phyloP scores from a whole-genome alignment of 2,888 invertebrate genomes.

The Leucozona laternaria region DNA sequence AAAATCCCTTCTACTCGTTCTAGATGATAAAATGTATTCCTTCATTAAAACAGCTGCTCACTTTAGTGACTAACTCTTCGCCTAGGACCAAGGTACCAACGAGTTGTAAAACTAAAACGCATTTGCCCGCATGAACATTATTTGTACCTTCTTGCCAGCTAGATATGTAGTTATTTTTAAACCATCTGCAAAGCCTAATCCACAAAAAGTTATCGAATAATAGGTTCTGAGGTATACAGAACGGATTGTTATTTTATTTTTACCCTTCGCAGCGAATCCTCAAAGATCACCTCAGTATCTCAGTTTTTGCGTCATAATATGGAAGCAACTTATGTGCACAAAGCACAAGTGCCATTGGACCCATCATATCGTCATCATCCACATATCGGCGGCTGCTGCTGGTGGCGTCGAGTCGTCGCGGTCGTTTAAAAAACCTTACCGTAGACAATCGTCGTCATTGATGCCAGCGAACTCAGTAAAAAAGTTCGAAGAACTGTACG shows the following conservation, averaged over 20 bases:
- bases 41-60: background rate
- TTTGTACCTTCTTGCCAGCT: background rate
- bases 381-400: background rate
- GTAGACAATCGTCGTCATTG: slow-evolving; percentile 65
- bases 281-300: slow-evolving; percentile 18
- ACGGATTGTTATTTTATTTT: background rate
- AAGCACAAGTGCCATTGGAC: slow-evolving; percentile 57
- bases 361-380: slow-evolving; percentile 57
- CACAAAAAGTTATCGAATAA: background rate
- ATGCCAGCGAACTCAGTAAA: slow-evolving; percentile 62
- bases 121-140: background rate
- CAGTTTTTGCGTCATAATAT: slow-evolving; percentile 71
- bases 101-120: background rate
- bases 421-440: slow-evolving; percentile 44
- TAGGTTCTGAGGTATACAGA: slow-evolving; percentile 5
- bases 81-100: background rate
- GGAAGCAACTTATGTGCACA: slow-evolving; percentile 71
- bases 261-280: background rate
- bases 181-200: background rate
- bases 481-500: slow-evolving; percentile 76
- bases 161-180: background rate
- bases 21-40: background rate
- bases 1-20: background rate
- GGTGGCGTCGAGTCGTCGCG: background rate
- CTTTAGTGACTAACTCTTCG: background rate